These are phyloP conservation scores for Sphaerodactylus townsendi DNA, from an alignment of 2,113 vertebrate species.

Conservation along the genomic window DNA sequence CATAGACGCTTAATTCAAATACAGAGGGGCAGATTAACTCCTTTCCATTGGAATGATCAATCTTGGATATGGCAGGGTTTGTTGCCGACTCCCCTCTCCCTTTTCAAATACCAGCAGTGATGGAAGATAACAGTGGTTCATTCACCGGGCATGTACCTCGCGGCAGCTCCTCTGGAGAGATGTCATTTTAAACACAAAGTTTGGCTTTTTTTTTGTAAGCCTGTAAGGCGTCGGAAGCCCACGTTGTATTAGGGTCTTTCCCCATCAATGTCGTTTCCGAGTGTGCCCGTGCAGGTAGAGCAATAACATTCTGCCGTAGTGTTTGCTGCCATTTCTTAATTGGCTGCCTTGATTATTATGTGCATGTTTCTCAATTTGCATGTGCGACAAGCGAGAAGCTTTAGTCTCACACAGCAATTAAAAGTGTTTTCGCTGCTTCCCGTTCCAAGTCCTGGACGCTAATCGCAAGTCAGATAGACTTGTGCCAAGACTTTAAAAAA, in stretches of 20 bases:
- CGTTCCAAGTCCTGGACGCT: neutral
- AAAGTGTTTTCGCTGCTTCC: neutral
- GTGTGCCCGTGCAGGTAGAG: neutral
- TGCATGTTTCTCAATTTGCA: neutral
- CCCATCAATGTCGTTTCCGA: neutral
- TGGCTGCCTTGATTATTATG: neutral
- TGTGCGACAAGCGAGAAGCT: neutral
- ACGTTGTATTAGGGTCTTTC: neutral
- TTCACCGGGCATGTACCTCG: constrained; percentile 44
- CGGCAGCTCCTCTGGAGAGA: constrained; percentile 39
- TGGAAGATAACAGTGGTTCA: constrained; percentile 60
- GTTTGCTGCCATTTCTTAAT: neutral
- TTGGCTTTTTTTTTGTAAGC: neutral
- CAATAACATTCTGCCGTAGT: neutral
- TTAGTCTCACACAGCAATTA: no score
- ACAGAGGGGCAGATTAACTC: constrained; percentile 70
- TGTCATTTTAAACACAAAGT: constrained; percentile 40
- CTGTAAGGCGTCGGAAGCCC: neutral
- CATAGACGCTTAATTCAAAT: constrained; percentile 68
- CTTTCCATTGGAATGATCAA: constrained; percentile 81
- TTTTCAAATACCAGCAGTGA: constrained; percentile 32
- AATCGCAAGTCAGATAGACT: neutral
- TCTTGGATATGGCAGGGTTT: constrained; percentile 78
- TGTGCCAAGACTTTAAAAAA: neutral
- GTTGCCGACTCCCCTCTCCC: constrained; percentile 61